phyloP scores from a whole-genome alignment of 1,140 invertebrate species.

The Heliconius eleuchia region DNA sequence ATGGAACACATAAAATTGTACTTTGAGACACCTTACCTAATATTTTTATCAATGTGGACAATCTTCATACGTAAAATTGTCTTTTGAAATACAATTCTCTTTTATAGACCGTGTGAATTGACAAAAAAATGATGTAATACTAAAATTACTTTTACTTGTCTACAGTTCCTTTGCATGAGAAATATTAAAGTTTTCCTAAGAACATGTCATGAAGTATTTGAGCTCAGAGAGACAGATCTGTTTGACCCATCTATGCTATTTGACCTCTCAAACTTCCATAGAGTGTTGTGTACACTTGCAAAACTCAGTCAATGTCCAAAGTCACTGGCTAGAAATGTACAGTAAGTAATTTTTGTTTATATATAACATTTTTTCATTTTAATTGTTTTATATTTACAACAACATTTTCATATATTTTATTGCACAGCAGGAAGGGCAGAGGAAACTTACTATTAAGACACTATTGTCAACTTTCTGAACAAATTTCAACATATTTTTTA shows the following conservation, averaged over 20 bases:
- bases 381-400: neutral
- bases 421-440: no score
- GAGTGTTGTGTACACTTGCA: conserved; percentile 94
- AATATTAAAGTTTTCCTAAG: conserved; percentile 96
- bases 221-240: conserved; percentile 91
- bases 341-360: conserved; percentile 82
- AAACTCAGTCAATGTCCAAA: conserved; percentile 91
- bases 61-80: neutral
- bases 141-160: conserved; percentile 47
- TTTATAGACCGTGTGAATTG: conserved; percentile 3
- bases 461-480: no score
- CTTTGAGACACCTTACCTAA: neutral
- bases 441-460: no score
- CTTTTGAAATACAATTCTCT: neutral
- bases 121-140: neutral
- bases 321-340: conserved; percentile 84
- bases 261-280: conserved; percentile 95
- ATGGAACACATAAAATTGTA: no score
- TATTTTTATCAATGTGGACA: conserved; percentile 4
- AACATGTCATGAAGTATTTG: conserved; percentile 91
- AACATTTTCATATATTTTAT: no score
- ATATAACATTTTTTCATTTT: neutral
- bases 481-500: no score
- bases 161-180: conserved; percentile 95
- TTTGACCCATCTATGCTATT: conserved; percentile 97